Conservation (phyloP, 2,888 invertebrate genomes). For the Tuberolachnus salignus region DNA sequence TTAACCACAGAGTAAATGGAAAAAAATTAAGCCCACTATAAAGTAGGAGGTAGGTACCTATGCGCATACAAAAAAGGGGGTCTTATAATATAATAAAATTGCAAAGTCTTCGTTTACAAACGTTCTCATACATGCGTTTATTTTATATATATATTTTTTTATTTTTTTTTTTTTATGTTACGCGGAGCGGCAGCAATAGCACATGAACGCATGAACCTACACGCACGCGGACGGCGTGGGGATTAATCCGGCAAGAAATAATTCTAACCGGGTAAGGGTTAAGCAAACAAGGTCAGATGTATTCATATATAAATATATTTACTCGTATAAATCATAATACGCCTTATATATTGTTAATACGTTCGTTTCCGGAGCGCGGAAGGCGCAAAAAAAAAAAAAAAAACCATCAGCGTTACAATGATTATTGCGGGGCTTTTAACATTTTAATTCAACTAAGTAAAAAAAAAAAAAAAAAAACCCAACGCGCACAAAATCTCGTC, state of each 20-base stretch:
- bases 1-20: neutral
- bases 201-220: neutral
- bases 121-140: neutral
- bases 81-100: conserved; percentile 1
- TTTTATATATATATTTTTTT: too few species aligned
- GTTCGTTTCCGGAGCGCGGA: neutral
- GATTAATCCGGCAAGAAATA: conserved; percentile 35
- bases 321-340: too few species aligned
- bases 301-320: neutral
- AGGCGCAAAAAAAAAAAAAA: neutral
- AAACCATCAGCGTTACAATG: neutral
- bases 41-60: neutral
- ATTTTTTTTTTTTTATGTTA: neutral
- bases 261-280: conserved; percentile 24
- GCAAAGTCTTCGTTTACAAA: conserved; percentile 16
- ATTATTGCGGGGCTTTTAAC: neutral
- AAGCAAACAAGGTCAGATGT: conserved; percentile 22
- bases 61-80: neutral
- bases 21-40: conserved; percentile 11
- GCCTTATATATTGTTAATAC: neutral
- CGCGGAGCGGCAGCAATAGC: neutral
- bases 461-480: too few species aligned
- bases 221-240: neutral
- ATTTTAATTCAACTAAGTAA: neutral
- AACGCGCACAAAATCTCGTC: neutral